Evolutionary conservation across 1,140 invertebrate species (phyloP), one percentile per base, ranked within the genome.

Genomic region (Leptoteleia sp.): DNA sequence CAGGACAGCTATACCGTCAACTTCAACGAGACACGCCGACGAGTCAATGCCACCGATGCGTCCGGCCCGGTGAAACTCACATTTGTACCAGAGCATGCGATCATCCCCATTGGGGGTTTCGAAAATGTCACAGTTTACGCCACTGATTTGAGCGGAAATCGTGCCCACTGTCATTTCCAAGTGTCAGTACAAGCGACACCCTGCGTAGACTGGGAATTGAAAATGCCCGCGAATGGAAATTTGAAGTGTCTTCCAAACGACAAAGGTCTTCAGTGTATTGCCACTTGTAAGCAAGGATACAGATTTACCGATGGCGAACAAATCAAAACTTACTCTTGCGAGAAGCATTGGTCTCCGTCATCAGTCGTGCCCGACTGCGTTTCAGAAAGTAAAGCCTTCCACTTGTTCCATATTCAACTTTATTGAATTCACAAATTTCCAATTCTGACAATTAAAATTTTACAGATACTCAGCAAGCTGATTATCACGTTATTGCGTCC

Each of bases 121-220:
- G 95, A 98, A 91, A 98, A 98, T 87, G 96, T 99, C 0, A 97
- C 97, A 0, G 97, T 98, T 0, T 92, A 95, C 29, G 97, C 97
- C 0, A 93, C 93, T 0, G 97, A 99, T 85, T 94, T 94, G 80
- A 96, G 93, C 86, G 96, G 96, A 48, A 99, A 99, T 83, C 92
- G 94, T 75, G 97, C 97, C 7, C 92, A 92, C 27, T 99, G 97
- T 88, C 92, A 98, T 84, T 99, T 98, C 93, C 97, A 99, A 91
- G 96, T 96, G 87, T 94, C 95, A 0, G 95, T 97, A 2, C 95
- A 98, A 92, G 96, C 97, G 1, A 96, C 96, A 1, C 94, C 95
- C 9, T 99, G 97, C 84, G 96, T 97, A 0, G 95, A 97, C 82
- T 98, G 96, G 96, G 96, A 98, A 85, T 84, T 99, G 1, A 94